Evolutionary conservation across 2,797 vertebrate genomes (phyloP).

Genomic region (Enteromius thamalakanensis): DNA sequence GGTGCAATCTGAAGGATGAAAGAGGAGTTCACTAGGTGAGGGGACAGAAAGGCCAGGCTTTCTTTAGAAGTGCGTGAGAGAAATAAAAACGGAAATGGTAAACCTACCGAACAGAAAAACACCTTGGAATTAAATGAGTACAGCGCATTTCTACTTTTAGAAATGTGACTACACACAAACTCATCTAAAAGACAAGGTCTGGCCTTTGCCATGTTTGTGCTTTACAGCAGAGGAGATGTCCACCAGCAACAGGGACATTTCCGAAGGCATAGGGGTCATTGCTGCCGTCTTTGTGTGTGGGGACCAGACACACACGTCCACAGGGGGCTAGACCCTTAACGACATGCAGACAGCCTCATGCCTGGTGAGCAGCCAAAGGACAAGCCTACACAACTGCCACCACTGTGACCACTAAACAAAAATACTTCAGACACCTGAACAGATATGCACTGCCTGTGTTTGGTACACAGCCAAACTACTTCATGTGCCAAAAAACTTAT

Average conservation of each 20-base stretch:
- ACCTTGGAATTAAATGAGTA: background rate
- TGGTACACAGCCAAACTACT: background rate
- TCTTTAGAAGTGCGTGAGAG: background rate
- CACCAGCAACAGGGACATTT: conserved; percentile 24
- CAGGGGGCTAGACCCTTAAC: conserved; percentile 1
- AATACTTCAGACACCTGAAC: conserved; percentile 5
- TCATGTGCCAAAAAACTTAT: background rate
- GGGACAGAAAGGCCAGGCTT: background rate
- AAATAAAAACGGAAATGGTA: background rate
- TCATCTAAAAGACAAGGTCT: conserved; percentile 3
- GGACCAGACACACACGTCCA: conserved; percentile 18
- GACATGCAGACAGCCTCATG: conserved; percentile 1
- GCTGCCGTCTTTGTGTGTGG: background rate
- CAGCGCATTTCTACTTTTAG: background rate
- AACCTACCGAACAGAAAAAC: background rate
- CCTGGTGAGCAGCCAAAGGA: conserved; percentile 19
- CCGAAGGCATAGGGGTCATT: conserved; percentile 31
- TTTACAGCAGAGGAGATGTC: conserved; percentile 12
- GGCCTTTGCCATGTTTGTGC: conserved; percentile 27
- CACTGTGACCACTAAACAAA: background rate
- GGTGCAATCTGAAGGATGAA: conserved; percentile 27
- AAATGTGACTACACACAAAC: background rate
- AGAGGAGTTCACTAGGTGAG: background rate
- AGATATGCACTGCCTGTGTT: background rate
- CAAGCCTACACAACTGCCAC: conserved; percentile 13